Evolutionary conservation across 2,113 vertebrate species (phyloP).

Genomic region (Mesitornis unicolor): DNA sequence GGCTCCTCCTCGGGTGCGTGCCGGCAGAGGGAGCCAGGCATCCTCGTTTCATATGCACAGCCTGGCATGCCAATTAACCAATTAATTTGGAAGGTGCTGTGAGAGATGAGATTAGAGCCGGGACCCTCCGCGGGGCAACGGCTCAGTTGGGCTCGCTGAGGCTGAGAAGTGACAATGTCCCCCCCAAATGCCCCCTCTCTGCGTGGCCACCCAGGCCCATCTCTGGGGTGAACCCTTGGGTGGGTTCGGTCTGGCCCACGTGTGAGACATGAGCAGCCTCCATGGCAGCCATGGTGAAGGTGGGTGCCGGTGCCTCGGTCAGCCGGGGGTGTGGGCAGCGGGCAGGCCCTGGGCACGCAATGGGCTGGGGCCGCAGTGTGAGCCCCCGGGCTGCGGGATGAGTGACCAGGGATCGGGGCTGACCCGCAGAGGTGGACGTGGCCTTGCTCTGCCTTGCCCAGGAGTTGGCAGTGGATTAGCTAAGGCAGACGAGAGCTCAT

Average conservation of each 20-base stretch:
- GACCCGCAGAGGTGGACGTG: not conserved
- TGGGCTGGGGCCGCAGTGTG: too few relatives aligned
- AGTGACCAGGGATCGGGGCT: not conserved
- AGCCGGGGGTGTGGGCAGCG: not conserved
- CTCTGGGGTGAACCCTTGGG: not conserved
- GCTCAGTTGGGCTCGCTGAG: not conserved
- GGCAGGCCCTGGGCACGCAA: too few relatives aligned
- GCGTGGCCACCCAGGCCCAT: not conserved
- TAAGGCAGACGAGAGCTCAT: not conserved
- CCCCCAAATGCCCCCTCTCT: not conserved
- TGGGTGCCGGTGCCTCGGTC: not conserved
- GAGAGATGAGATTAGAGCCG: not conserved
- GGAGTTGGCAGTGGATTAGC: not conserved
- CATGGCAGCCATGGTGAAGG: rapidly evolving
- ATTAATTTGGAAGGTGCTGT: not conserved
- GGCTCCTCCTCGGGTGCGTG: not conserved
- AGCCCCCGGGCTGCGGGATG: rapidly evolving
- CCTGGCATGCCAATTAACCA: constrained; percentile 15
- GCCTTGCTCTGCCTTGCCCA: not conserved
- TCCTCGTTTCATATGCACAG: not conserved
- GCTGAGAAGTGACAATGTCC: not conserved
- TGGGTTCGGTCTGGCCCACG: not conserved
- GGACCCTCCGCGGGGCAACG: not conserved
- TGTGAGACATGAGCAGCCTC: not conserved
- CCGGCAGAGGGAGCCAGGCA: constrained; percentile 63